A percentile compares a stretch with the other conserved stretches of the same genome.
These are phyloP conservation scores for Labia minor DNA, from an alignment of 2,888 invertebrate genomes.

Conservation along the genomic window DNA sequence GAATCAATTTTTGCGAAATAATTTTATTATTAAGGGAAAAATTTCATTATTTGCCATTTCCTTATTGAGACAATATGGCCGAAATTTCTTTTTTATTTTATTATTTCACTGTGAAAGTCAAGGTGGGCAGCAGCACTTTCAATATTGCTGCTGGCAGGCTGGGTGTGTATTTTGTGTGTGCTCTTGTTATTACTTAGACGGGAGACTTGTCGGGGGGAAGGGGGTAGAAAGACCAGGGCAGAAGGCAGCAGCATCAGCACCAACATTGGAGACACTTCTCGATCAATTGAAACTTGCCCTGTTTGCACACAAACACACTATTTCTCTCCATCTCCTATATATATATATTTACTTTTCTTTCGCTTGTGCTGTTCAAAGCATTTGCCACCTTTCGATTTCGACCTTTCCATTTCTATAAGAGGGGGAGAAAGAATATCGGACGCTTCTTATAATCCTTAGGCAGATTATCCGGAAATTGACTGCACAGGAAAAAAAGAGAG, in stretches of 20 bases:
- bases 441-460: not conserved
- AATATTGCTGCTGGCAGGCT: not conserved
- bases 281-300: constrained; percentile 1
- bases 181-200: constrained; percentile 3
- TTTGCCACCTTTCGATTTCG: not conserved
- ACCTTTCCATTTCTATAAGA: no score
- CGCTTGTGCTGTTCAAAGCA: not conserved
- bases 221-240: not conserved
- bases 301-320: no score
- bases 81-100: not conserved
- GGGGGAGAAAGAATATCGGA: not conserved
- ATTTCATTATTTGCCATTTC: no score
- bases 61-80: not conserved
- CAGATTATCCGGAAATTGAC: constrained; percentile 2
- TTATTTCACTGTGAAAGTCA: not conserved
- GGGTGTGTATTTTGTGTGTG: not conserved
- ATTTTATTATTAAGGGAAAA: not conserved
- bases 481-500: not conserved
- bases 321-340: no score
- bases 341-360: no score
- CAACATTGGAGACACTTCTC: not conserved
- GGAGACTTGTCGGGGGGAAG: not conserved
- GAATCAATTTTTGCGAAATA: not conserved
- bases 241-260: no score
- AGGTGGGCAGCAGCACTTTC: not conserved